Conservation (phyloP, 2,113 vertebrate species). For the Ascaphus truei region DNA sequence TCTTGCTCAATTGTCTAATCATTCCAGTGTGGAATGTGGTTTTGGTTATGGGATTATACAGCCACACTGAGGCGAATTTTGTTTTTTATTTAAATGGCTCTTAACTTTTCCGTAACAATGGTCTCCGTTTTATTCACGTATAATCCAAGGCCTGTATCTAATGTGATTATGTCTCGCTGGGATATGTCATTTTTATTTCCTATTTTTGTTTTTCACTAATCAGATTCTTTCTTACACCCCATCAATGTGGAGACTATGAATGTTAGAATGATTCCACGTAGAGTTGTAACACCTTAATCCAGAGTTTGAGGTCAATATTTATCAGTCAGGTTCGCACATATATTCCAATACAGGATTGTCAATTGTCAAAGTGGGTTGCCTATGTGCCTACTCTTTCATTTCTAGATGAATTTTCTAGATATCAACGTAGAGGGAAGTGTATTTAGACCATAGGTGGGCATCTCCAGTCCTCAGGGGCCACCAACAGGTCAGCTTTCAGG, state of each 20-base stretch:
- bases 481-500: too few relatives aligned
- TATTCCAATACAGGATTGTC: too few relatives aligned
- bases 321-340: too few relatives aligned
- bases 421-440: too few relatives aligned
- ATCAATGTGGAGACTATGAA: background rate
- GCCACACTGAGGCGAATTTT: constrained; percentile 18
- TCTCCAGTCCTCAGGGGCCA: too few relatives aligned
- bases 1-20: constrained; percentile 32
- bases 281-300: too few relatives aligned
- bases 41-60: constrained; percentile 28
- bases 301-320: too few relatives aligned
- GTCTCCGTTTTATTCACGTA: background rate
- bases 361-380: too few relatives aligned
- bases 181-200: constrained; percentile 12
- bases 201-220: constrained; percentile 5
- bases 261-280: background rate
- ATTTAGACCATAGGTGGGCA: too few relatives aligned
- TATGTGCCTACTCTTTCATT: too few relatives aligned
- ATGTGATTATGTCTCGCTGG: constrained; percentile 11
- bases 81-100: constrained; percentile 6
- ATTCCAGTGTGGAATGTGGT: constrained; percentile 36
- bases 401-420: too few relatives aligned
- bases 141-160: background rate
- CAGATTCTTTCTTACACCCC: background rate
- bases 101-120: background rate